Evolutionary conservation across 2,113 vertebrate genomes (phyloP), one percentile per base, ranked within the genome.

Genomic region (Siphamia tubifer): DNA sequence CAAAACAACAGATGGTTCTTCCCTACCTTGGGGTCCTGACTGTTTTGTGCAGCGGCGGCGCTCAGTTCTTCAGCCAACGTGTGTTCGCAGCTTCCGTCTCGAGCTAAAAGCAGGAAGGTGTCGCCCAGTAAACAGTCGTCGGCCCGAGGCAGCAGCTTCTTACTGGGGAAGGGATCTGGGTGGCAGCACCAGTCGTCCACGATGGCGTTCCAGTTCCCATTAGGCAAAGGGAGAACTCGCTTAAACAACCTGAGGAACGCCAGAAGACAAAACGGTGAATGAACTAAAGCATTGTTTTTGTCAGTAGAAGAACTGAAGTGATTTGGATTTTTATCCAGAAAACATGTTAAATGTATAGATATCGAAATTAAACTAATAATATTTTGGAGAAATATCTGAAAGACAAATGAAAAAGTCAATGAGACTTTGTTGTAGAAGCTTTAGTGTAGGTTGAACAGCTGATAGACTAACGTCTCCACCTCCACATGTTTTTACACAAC

Each of bases 161-260:
- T 93, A 79, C 92, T 92, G 21, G 94, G 93, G 65, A 99, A 98
- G 3, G 97, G 98, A 77, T 96, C 91, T 0, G 96, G 91, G 73
- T 99, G 98, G 79, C 98, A 99, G 69, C 98, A 99, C 98, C 98
- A 98, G 67, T 97, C 96, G 16, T 94, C 97, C 63, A 98, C 95
- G 5, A 99, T 87, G 60, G 93, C 79, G 39, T 88, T 96, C 98
- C 98, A 99, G 88, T 96, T 94, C 48, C 95, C 94, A 44, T 93
- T 93, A 0, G 97, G 98, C 34, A 98, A 88, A 34, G 96, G 95
- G 52, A 99, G 96, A 42, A 98, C 94, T 81, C 97, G 88, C 34
- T 89, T 89, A 56, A 99, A 94, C 32, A 74, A 87, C 90, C 97
- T 98, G 61, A 48, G 31, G 25, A n/a, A 49, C 55, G 76, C n/a